Conservation (phyloP, 2,113 vertebrate genomes). For the Scatophagus argus region DNA sequence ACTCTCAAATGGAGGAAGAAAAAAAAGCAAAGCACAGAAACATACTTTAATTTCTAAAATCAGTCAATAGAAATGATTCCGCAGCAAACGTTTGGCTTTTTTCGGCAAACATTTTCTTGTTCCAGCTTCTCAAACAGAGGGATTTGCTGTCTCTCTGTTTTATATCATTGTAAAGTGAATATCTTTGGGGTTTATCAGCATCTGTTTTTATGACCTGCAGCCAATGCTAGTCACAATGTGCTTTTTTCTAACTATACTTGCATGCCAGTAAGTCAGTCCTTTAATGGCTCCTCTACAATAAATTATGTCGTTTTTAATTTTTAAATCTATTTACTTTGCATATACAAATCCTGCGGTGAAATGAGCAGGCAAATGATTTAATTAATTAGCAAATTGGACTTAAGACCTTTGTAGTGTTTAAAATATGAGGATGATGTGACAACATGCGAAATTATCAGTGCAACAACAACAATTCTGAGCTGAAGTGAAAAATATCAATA, state of each 20-base stretch:
- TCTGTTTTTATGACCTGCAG: neutral
- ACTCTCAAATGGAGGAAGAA: too few species aligned
- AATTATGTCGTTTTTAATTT: too few species aligned
- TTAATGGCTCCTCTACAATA: too few species aligned
- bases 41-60: neutral
- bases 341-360: too few species aligned
- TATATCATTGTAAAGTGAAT: too few species aligned
- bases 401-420: neutral
- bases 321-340: too few species aligned
- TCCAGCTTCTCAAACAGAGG: neutral
- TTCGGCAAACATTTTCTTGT: neutral
- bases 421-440: neutral
- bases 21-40: neutral
- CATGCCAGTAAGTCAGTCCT: too few species aligned
- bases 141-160: too few species aligned
- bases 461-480: constrained; percentile 51
- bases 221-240: neutral
- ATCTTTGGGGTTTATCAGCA: too few species aligned
- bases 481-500: constrained; percentile 88
- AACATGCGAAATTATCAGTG: neutral
- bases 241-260: too few species aligned
- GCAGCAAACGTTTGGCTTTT: too few species aligned
- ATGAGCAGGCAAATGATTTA: too few species aligned
- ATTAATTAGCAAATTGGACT: neutral
- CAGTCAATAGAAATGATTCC: neutral